Evolutionary conservation across 2,113 vertebrate species (phyloP), one percentile per base, ranked within the genome.

Genomic region (Epinephelus fuscoguttatus): DNA sequence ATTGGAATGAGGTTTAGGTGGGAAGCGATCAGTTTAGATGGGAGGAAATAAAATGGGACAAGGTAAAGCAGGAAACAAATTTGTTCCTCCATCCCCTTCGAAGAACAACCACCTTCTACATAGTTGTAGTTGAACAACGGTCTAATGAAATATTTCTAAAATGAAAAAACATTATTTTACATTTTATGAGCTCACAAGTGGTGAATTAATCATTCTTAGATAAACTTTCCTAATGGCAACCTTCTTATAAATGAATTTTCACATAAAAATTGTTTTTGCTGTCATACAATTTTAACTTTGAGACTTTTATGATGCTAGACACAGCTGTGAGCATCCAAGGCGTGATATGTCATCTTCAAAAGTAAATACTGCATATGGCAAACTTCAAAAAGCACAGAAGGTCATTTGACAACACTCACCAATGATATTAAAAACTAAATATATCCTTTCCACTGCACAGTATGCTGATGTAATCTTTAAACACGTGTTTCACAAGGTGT

Each of bases 1-100:
- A 61, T 45, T 61, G 30, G 42, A 81, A 81, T 64, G 52, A n/a
- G 70, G 57, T 56, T 70, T n/a, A 17, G 50, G 17, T 40, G 57
- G 21, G 17, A 62, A 40, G 49, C 4, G 7, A 63, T 50, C 40
- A 21, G 14, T 47, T 81, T 27, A 19, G 21, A 49, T 25, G 19
- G 5, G 37, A 30, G 3, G 59, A 42, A 33, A 62, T 78, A 25
- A 14, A 62, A 52, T 17, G n/a, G 49, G 37, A 71, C 6, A n/a
- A 45, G 13, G 30, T 25, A 42, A 27, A 70, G 12, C 21, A n/a
- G 6, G 8, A 4, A 13, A n/a, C n/a, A 42, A 64, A 60, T 4
- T 19, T 8, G 2, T 10, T 19, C 17, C 21, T 42, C 62, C 19
- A 50, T 10, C 4, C 18, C 1, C 17, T 45, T 80, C 11, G 27